These are phyloP conservation scores for Pleuronectes platessa DNA, from an alignment of 2,113 vertebrate genomes.

Conservation along the genomic window DNA sequence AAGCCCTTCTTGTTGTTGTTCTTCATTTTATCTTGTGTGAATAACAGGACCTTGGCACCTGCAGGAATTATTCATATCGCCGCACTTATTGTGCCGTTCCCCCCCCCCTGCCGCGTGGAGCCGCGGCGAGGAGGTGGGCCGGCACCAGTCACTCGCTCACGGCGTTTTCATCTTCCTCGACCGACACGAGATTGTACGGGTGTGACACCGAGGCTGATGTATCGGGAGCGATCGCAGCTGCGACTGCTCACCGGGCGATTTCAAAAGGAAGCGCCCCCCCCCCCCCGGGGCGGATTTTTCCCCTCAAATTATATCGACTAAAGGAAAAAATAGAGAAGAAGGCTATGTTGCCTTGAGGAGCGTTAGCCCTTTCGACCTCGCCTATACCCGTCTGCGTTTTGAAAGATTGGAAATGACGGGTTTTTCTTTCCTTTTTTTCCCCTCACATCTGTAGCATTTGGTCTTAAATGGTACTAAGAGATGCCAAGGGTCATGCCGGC, in stretches of 20 bases:
- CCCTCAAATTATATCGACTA: constrained; percentile 40
- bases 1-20: constrained; percentile 61
- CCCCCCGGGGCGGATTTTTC: constrained; percentile 36
- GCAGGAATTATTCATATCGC: constrained; percentile 60
- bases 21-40: constrained; percentile 66
- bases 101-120: background rate
- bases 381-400: constrained; percentile 19
- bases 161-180: constrained; percentile 73
- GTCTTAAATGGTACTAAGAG: constrained; percentile 18
- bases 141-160: constrained; percentile 72
- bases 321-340: constrained; percentile 28
- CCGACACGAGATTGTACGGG: constrained; percentile 66
- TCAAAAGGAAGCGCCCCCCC: constrained; percentile 38
- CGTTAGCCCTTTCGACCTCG: constrained; percentile 32
- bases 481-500: constrained; percentile 10
- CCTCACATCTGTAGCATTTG: background rate
- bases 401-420: constrained; percentile 6
- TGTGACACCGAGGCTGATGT: constrained; percentile 68
- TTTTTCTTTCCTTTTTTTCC: background rate
- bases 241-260: constrained; percentile 51
- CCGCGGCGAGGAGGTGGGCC: constrained; percentile 53
- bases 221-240: constrained; percentile 53
- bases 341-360: constrained; percentile 40
- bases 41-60: constrained; percentile 43
- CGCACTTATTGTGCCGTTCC: constrained; percentile 17